Conservation (phyloP, 2,797 vertebrate genomes). For the Mycteria americana region DNA sequence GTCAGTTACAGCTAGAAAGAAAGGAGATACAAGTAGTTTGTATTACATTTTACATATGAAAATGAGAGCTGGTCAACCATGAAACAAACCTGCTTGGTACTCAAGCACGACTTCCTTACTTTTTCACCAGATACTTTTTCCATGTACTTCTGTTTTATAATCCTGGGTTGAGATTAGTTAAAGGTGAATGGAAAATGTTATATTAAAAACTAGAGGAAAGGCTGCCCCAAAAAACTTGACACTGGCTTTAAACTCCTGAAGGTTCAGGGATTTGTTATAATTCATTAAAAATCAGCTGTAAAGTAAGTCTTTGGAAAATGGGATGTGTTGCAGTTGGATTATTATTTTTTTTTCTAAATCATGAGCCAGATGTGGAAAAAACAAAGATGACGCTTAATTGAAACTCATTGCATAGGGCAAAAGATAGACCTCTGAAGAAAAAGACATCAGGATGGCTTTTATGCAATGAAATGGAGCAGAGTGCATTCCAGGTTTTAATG, state of each 20-base stretch:
- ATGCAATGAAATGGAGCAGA: not conserved
- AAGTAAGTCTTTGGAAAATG: not conserved
- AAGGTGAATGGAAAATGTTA: constrained; percentile 12
- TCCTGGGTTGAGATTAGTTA: constrained; percentile 27
- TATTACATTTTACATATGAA: constrained; percentile 36
- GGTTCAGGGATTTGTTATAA: not conserved
- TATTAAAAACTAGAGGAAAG: not conserved
- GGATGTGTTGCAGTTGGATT: not conserved
- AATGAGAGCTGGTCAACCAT: constrained; percentile 37
- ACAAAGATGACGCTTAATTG: not conserved
- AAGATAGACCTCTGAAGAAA: not conserved
- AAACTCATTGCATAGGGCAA: not conserved
- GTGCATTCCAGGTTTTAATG: not conserved
- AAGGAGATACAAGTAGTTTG: constrained; percentile 61
- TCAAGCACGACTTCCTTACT: not conserved
- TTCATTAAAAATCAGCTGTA: not conserved
- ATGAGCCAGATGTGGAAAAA: not conserved
- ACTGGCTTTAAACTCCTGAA: not conserved
- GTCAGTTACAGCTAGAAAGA: constrained; percentile 52
- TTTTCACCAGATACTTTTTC: not conserved
- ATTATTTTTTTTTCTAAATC: not conserved
- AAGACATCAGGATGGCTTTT: not conserved
- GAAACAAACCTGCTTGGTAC: not conserved
- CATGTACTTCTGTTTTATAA: not conserved
- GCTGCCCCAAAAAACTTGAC: not conserved